Evolutionary conservation across 2,797 vertebrate species (phyloP).

Genomic region (Falco peregrinus): DNA sequence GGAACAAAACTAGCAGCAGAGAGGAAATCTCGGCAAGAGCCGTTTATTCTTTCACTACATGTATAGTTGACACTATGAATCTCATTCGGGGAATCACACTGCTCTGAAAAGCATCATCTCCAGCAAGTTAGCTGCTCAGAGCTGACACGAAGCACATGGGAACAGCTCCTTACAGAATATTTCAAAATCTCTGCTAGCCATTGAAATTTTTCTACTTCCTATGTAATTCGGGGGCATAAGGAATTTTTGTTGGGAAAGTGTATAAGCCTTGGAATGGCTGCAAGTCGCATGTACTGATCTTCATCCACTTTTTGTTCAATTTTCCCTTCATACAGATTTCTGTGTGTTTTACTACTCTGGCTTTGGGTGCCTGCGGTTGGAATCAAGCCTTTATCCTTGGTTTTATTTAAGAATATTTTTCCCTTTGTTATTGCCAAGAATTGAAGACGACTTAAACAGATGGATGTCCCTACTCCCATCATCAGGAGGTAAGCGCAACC

Average conservation of each 20-base stretch:
- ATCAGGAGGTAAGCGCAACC: not conserved
- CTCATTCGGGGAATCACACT: not conserved
- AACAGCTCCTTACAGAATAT: not conserved
- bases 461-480: not conserved
- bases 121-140: not conserved
- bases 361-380: not conserved
- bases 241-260: not conserved
- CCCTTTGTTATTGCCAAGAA: constrained; percentile 71
- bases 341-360: constrained; percentile 51
- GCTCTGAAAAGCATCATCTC: not conserved
- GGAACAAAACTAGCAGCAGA: not conserved
- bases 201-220: not conserved
- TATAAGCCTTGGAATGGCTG: not conserved
- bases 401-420: constrained; percentile 64
- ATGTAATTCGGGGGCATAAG: not conserved
- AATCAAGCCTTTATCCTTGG: constrained; percentile 4
- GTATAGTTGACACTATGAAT: not conserved
- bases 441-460: constrained; percentile 39
- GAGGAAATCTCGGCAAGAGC: not conserved
- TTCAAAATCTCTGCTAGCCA: not conserved
- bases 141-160: not conserved
- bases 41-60: no score
- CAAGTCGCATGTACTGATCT: not conserved
- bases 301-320: not conserved
- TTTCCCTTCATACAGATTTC: constrained; percentile 4